Evolutionary conservation across 2,113 vertebrate genomes (phyloP), one percentile per base, ranked within the genome.

Genomic region (Pelmatolapia mariae): DNA sequence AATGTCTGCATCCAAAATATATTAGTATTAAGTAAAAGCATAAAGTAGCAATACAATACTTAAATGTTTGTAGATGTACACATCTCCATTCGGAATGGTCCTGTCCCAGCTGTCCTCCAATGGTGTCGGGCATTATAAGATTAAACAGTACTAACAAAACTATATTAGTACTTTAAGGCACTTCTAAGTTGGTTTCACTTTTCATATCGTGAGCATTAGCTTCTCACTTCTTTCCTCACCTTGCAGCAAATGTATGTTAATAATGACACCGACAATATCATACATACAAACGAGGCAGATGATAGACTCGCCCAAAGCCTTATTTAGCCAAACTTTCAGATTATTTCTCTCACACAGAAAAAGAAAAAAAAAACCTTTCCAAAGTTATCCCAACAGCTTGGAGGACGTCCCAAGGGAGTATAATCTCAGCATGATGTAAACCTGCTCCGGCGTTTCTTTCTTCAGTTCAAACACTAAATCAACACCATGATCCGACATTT

Each of bases 371-470:
- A 61, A 31, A 95, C 63, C 96, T 94, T 82, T 94, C 92, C 95
- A 93, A 95, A 96, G 89, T 96, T 96, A 89, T 95, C 92, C 93
- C 91, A 31, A 80, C 85, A 79, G 86, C 63, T 93, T 61, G 78
- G 86, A 83, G 59, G 87, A 88, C 80, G 90, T 86, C 86, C 86
- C 82, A 19, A 33, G 10, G 56, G 26, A 87, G 38, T 52, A 50
- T 68, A 90, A 91, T 92, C 92, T 89, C 90, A 81, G 83, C 19
- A 68, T 40, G 63, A 24, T 24, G 12, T 68, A 40, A 40, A 68
- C 7, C 2, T 40, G n/a, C 73, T 33, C 45, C 84, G 8, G 16
- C 33, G 9, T 73, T 73, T 7, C 4, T n/a, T 57, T 33, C 52
- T 53, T 89, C 54, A 87, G 71, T 71, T 71, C 85, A 66, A 38